Conservation (phyloP, 2,888 invertebrate species). For the Caenorhabditis sp. region DNA sequence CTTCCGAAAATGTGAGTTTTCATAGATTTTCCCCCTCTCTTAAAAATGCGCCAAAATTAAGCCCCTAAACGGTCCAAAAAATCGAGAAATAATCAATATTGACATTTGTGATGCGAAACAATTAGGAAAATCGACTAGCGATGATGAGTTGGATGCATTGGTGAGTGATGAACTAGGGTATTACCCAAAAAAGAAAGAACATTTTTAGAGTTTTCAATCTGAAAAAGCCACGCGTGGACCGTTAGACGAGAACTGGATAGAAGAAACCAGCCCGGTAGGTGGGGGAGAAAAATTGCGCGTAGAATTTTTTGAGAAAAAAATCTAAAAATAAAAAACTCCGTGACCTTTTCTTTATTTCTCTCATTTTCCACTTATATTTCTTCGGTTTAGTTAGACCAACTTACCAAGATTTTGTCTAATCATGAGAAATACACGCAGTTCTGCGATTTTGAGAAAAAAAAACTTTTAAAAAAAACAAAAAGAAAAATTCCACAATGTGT, state of each 20-base stretch:
- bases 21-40: not conserved
- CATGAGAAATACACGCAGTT: too few relatives aligned
- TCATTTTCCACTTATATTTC: too few relatives aligned
- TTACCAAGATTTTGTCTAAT: too few relatives aligned
- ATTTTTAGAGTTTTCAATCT: constrained; percentile 83
- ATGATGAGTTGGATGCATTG: constrained; percentile 35
- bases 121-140: constrained; percentile 40
- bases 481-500: too few relatives aligned
- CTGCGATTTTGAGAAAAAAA: too few relatives aligned
- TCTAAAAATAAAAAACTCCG: too few relatives aligned
- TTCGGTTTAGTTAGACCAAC: too few relatives aligned
- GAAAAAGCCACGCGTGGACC: constrained; percentile 85
- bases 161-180: too few relatives aligned
- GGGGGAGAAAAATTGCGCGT: too few relatives aligned
- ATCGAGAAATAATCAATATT: constrained; percentile 86
- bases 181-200: too few relatives aligned
- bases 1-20: constrained; percentile 49
- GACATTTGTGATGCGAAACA: constrained; percentile 91
- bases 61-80: constrained; percentile 89
- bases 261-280: constrained; percentile 30
- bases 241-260: constrained; percentile 37
- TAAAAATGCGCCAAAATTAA: constrained; percentile 71
- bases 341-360: too few relatives aligned
- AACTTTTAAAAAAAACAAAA: not conserved
- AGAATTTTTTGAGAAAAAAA: too few relatives aligned